Evolutionary conservation across 1,140 invertebrate genomes (phyloP).

Genomic region (Bombus fervidus): DNA sequence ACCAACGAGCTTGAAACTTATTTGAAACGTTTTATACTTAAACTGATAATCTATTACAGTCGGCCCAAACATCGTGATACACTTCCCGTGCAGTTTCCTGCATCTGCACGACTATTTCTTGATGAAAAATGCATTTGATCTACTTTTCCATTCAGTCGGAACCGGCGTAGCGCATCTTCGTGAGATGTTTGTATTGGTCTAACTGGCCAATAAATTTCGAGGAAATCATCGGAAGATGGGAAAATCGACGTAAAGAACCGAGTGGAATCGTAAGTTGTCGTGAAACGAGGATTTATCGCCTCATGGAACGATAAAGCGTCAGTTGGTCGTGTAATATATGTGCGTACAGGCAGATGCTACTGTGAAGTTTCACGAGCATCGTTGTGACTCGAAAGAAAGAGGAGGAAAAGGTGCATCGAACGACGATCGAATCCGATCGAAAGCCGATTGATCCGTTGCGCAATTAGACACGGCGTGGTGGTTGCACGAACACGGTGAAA

Average conservation of each 20-base stretch:
- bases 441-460: constrained; percentile 35
- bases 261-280: neutral
- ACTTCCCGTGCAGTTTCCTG: no score
- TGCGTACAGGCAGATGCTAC: neutral
- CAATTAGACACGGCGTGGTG: constrained; percentile 17
- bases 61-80: no score
- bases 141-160: no score
- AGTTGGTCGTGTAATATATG: constrained; percentile 2
- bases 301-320: constrained; percentile 42
- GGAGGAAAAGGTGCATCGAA: neutral
- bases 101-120: no score
- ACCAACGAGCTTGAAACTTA: no score
- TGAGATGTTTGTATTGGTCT: neutral
- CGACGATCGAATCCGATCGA: neutral
- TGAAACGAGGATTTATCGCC: constrained; percentile 48
- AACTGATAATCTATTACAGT: no score
- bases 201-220: neutral
- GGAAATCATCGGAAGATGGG: neutral
- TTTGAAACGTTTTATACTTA: no score
- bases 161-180: neutral
- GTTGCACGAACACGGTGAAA: constrained; percentile 39
- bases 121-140: no score
- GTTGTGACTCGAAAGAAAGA: neutral
- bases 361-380: constrained; percentile 5
- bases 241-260: neutral